These are phyloP conservation scores for Oeneis ivallda DNA, from an alignment of 2,888 invertebrate species.

Conservation along the genomic window DNA sequence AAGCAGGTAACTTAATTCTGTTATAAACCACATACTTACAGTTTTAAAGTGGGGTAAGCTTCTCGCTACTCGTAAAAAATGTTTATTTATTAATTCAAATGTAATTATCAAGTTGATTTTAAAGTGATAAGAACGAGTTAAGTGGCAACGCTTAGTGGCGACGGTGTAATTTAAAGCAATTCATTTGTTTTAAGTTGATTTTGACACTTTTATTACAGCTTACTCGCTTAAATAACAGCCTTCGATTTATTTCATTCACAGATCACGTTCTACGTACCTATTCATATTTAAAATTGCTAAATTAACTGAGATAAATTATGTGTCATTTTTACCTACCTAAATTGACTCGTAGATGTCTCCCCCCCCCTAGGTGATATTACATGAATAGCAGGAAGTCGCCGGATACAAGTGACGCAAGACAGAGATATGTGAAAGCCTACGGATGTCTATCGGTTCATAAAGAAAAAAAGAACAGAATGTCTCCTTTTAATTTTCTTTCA, in stretches of 20 bases:
- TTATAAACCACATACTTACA: no score
- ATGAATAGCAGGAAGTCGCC: background rate
- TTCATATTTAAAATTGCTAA: background rate
- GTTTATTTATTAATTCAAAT: background rate
- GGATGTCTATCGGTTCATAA: no score
- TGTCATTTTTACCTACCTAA: background rate
- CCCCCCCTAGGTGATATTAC: no score
- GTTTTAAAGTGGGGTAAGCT: background rate
- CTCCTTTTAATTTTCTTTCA: no score
- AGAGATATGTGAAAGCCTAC: no score
- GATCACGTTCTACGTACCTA: background rate
- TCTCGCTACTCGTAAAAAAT: background rate
- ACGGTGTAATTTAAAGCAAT: slow-evolving; percentile 23
- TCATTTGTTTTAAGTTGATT: slow-evolving; percentile 28
- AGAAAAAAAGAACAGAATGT: no score
- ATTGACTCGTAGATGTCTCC: background rate
- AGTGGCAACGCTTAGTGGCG: slow-evolving; percentile 14
- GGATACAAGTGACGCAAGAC: no score
- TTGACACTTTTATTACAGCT: slow-evolving; percentile 25
- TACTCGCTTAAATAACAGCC: slow-evolving; percentile 15
- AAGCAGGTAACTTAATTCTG: no score
- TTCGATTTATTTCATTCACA: slow-evolving; percentile 22
- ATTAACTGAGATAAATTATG: background rate
- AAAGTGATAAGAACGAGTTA: slow-evolving; percentile 9
- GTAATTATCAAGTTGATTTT: background rate